Evolutionary conservation across 2,888 invertebrate genomes (phyloP).

Genomic region (Tryphoninae sp.): DNA sequence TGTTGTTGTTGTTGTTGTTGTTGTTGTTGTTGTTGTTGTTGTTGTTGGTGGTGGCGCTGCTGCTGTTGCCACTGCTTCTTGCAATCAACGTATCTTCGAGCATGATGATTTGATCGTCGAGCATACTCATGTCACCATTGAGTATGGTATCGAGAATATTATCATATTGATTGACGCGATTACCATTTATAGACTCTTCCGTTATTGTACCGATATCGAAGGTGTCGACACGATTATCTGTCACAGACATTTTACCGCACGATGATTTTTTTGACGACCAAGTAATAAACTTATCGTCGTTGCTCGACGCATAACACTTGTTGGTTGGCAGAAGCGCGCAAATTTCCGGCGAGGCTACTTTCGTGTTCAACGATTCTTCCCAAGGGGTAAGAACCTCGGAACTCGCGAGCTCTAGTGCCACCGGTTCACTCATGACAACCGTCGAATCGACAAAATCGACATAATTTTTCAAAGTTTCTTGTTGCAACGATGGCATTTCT

Average conservation of each 20-base stretch:
- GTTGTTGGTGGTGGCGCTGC: neutral
- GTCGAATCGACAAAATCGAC: constrained; percentile 60
- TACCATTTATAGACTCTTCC: constrained; percentile 48
- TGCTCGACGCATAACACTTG: constrained; percentile 31
- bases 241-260: neutral
- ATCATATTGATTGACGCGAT: constrained; percentile 66
- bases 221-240: constrained; percentile 2
- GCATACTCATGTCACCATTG: constrained; percentile 67
- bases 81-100: constrained; percentile 63
- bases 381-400: neutral
- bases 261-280: constrained; percentile 26
- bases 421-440: constrained; percentile 22
- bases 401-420: neutral
- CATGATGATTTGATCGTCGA: constrained; percentile 68
- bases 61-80: constrained; percentile 18
- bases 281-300: neutral
- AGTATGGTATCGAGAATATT: constrained; percentile 70
- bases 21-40: too few species aligned
- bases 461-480: constrained; percentile 25
- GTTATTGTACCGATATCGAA: constrained; percentile 47
- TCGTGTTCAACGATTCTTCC: constrained; percentile 9
- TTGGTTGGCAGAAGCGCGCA: neutral
- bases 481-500: neutral
- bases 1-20: too few species aligned
- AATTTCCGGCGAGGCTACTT: constrained; percentile 6